phyloP scores from a whole-genome alignment of 2,113 vertebrate species.

The Setophaga kirtlandii region DNA sequence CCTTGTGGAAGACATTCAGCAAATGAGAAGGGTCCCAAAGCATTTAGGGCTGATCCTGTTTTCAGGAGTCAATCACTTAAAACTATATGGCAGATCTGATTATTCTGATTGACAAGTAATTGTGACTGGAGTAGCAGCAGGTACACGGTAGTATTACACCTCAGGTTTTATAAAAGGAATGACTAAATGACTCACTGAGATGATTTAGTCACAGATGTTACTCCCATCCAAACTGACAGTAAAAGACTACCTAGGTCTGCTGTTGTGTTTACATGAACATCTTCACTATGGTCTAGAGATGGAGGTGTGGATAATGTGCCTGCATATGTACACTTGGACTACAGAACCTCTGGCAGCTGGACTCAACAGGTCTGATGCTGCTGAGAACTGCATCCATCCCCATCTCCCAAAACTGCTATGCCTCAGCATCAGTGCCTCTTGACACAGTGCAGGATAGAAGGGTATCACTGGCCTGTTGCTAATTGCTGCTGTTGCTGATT shows the following conservation, averaged over 20 bases:
- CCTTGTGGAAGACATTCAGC: neutral
- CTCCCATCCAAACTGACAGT: neutral
- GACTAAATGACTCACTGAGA: neutral
- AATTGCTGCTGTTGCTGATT: neutral
- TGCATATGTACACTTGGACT: neutral
- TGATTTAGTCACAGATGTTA: neutral
- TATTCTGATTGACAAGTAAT: neutral
- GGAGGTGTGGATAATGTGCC: neutral
- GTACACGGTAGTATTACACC: neutral
- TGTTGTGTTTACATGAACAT: neutral
- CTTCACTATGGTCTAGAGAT: neutral
- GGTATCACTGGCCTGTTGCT: neutral
- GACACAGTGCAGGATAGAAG: neutral
- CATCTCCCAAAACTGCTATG: fast-evolving
- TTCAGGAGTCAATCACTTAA: neutral
- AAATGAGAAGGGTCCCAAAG: neutral
- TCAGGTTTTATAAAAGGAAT: neutral
- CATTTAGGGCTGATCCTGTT: neutral
- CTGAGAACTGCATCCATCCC: neutral
- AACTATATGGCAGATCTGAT: neutral
- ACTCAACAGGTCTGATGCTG: neutral
- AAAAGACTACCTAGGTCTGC: neutral
- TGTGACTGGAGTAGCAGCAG: neutral
- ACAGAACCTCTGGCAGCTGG: neutral
- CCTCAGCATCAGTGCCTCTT: neutral